Evolutionary conservation across 2,113 vertebrate species (phyloP).

Genomic region (Pogonocichla stellata): DNA sequence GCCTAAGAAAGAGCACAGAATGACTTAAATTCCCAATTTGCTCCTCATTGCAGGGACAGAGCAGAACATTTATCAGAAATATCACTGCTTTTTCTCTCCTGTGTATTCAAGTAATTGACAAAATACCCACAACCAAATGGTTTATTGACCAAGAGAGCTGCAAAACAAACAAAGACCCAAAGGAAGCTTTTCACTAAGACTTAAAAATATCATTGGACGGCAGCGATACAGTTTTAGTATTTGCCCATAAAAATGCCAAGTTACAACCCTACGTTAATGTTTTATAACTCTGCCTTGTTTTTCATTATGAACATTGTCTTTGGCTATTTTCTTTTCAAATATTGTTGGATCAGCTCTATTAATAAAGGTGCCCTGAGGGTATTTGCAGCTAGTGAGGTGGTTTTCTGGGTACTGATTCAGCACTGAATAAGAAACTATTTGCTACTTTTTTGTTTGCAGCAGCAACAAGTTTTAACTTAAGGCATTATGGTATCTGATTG

Average conservation of each 20-base stretch:
- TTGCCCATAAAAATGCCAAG: background rate
- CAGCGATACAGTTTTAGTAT: background rate
- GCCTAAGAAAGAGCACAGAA: background rate
- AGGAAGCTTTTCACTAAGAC: background rate
- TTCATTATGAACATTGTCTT: background rate
- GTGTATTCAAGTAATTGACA: background rate
- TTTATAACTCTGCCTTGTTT: background rate
- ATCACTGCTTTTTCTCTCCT: background rate
- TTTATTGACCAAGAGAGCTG: background rate
- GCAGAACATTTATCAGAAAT: background rate
- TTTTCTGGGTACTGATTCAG: constrained; percentile 1
- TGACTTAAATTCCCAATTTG: background rate
- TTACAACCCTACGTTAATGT: background rate
- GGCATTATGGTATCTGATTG: constrained; percentile 59
- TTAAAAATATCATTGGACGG: background rate
- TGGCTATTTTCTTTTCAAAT: background rate
- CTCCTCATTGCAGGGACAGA: background rate
- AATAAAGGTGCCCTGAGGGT: background rate
- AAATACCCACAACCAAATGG: background rate
- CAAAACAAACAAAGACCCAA: background rate
- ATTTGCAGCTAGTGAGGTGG: background rate
- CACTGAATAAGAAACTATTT: constrained; percentile 43
- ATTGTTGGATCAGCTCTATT: background rate
- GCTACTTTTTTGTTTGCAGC: constrained; percentile 43
- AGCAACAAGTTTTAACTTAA: constrained; percentile 64